Evolutionary conservation across 2,888 invertebrate species (phyloP).

Genomic region (Chromoteleia sp.): DNA sequence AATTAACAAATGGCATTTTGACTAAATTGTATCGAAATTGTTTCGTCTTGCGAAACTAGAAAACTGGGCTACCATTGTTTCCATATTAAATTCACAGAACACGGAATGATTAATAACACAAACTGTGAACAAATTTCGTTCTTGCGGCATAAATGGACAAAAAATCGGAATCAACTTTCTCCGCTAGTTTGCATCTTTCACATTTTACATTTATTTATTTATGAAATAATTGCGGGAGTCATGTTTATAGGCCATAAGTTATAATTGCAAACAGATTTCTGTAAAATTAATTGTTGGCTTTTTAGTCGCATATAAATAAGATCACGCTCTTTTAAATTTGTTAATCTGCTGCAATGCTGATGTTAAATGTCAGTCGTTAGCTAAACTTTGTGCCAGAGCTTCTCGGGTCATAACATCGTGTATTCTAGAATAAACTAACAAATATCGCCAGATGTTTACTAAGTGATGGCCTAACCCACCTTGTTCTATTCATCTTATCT

Average conservation of each 20-base stretch:
- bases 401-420: constrained; percentile 62
- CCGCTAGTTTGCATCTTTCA: not conserved
- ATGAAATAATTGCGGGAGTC: constrained; percentile 5
- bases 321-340: constrained; percentile 66
- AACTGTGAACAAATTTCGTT: no score
- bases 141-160: no score
- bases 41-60: no score
- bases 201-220: not conserved
- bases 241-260: not conserved
- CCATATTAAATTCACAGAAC: no score
- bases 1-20: no score
- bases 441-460: constrained; percentile 53
- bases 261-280: constrained; percentile 26
- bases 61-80: no score
- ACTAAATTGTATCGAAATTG: no score
- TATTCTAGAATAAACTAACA: constrained; percentile 61
- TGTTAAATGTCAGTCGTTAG: constrained; percentile 67
- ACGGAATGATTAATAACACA: no score
- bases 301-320: constrained; percentile 61
- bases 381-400: constrained; percentile 56
- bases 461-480: constrained; percentile 53
- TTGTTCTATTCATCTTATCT: constrained; percentile 42
- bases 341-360: constrained; percentile 57
- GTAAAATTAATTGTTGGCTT: constrained; percentile 52
- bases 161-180: not conserved